Percentiles rank a stretch among this genome's conserved stretches.
Conservation (phyloP, 2,797 vertebrate genomes). For the Lophius americanus region DNA sequence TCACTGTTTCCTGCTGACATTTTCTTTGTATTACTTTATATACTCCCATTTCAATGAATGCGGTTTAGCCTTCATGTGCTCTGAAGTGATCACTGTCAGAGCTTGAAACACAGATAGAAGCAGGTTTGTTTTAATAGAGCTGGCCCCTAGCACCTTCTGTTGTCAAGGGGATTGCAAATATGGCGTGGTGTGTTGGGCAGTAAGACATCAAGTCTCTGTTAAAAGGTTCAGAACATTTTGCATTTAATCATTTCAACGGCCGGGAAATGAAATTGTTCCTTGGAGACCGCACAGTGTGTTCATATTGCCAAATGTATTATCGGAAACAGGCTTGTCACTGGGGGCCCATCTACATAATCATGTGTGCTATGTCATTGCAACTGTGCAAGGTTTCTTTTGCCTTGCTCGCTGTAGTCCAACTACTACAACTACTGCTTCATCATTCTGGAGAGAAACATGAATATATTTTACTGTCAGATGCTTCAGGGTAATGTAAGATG, state of each 20-base stretch:
- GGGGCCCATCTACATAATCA: slow-evolving; percentile 12
- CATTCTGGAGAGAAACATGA: slow-evolving; percentile 11
- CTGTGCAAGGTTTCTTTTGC: slow-evolving; percentile 4
- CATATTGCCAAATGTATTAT: slow-evolving; percentile 46
- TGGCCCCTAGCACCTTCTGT: slow-evolving; percentile 17
- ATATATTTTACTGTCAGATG: slow-evolving; percentile 13
- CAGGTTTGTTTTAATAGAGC: slow-evolving; percentile 40
- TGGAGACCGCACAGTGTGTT: slow-evolving; percentile 49
- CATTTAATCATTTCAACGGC: slow-evolving; percentile 42
- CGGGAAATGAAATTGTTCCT: slow-evolving; percentile 57
- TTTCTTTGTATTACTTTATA: slow-evolving; percentile 44
- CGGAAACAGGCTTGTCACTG: slow-evolving; percentile 28
- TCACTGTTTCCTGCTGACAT: slow-evolving; percentile 37
- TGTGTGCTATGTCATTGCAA: slow-evolving; percentile 21
- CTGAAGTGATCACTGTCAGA: slow-evolving; percentile 17
- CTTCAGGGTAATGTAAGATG: slow-evolving; percentile 11
- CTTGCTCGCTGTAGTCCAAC: slow-evolving; percentile 23
- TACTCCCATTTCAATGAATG: slow-evolving; percentile 4
- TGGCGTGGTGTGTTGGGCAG: neutral
- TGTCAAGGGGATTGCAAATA: slow-evolving; percentile 44
- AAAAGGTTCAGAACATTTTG: slow-evolving; percentile 41
- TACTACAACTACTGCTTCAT: slow-evolving; percentile 1
- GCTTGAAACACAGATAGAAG: slow-evolving; percentile 21
- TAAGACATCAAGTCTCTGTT: slow-evolving; percentile 30
- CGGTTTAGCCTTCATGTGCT: neutral